Evolutionary conservation across 2,797 vertebrate species (phyloP), one percentile per base, ranked within the genome.

Genomic region (Borostomias antarcticus): DNA sequence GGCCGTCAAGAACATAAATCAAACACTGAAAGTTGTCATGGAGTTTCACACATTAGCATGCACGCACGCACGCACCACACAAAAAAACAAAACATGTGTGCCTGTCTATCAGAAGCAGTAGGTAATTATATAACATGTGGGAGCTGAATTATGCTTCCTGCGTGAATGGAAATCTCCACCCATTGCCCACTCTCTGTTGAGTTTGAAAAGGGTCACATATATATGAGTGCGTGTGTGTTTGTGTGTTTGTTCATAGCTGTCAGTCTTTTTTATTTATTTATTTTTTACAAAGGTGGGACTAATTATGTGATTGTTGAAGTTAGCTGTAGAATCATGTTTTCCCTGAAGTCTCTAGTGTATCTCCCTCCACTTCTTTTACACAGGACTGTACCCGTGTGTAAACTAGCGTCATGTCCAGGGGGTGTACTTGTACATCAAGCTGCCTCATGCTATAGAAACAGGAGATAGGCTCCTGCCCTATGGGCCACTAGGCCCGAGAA

Each of bases 71-170:
- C 58, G 59, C 11, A 53, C 48, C 2, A 19, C 2, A n/a, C 45
- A 15, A 1, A 30, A 15, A 50, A 11, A 53, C 62, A 68, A 76
- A 70, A 69, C 65, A 69, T 40, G 56, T 45, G 48, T 59, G 61
- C 57, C 51, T 72, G 59, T 69, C 72, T 66, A 47, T 69, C 72
- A 66, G 64, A 28, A 50, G 50, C 52, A 54, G 58, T 62, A 50
- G 30, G 68, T 58, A 62, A 75, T 68, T 56, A 63, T 47, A 51
- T 15, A 45, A 15, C 6, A 40, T 58, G 37, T n/a, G n/a, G n/a
- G n/a, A n/a, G n/a, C 71, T 72, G 53, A 65, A n/a, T 56, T 63
- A 62, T 56, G 5, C 51, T 70, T 62, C 26, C 65, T 66, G 6
- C n/a, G 40, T 4, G 40, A 45, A 13, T n/a, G 5, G 40, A 45